phyloP scores from a whole-genome alignment of 53 echinoderm and acorn worm species.

The Hippasteria phrygiana region DNA sequence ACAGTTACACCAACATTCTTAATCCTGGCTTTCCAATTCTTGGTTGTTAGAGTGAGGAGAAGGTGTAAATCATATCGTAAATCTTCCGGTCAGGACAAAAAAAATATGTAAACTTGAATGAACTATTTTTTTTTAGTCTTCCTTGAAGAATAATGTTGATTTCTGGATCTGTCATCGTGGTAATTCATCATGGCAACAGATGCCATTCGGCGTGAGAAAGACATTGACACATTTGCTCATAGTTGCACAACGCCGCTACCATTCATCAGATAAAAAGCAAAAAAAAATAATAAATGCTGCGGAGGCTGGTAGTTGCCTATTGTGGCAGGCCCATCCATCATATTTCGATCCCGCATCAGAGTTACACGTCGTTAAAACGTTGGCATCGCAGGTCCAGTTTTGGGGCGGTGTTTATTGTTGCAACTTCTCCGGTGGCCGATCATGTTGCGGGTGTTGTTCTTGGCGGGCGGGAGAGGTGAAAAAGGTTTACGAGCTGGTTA shows the following conservation, averaged over 20 bases:
- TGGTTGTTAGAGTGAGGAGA: background rate
- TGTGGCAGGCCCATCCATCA: background rate
- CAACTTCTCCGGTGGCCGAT: conserved; percentile 41
- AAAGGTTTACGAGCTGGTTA: conserved; percentile 27
- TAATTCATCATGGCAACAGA: conserved; percentile 15
- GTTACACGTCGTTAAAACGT: background rate
- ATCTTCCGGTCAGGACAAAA: background rate
- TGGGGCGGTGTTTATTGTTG: conserved; percentile 42
- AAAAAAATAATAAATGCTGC: background rate
- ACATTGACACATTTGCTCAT: conserved; percentile 5
- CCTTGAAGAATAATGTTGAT: conserved; percentile 22
- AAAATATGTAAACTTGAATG: background rate
- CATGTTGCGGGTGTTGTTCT: conserved; percentile 40
- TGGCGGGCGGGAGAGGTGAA: conserved; percentile 9
- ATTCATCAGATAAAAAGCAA: conserved; percentile 2
- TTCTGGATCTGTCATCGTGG: background rate
- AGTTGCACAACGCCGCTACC: conserved; percentile 4
- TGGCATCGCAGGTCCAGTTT: background rate
- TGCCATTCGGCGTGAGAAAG: background rate
- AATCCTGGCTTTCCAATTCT: background rate
- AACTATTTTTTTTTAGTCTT: background rate
- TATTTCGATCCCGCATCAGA: background rate
- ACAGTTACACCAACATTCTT: background rate
- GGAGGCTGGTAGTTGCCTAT: background rate
- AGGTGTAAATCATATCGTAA: background rate